These are phyloP conservation scores for Plemyria rubiginata DNA, from an alignment of 2,888 invertebrate species.

Conservation along the genomic window DNA sequence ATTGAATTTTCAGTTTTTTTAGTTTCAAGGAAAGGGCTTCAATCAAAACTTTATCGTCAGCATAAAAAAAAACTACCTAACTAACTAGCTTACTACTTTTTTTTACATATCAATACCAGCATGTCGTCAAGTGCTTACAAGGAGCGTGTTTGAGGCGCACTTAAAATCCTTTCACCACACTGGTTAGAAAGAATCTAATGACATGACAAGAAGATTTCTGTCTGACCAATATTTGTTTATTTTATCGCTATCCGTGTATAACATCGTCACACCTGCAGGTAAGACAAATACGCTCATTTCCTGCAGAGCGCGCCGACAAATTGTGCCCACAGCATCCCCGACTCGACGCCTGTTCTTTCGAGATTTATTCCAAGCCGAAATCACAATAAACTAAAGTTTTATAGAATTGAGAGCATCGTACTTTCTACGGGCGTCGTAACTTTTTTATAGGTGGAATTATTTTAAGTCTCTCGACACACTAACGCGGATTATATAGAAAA, in stretches of 20 bases:
- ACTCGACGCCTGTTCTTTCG: conserved; percentile 26
- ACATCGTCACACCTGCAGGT: conserved; percentile 58
- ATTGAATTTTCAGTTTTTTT: no score
- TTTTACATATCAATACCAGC: no score
- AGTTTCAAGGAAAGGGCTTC: no score
- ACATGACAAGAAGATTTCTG: no score
- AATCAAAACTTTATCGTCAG: no score
- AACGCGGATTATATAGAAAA: no score
- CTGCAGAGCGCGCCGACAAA: conserved; percentile 77
- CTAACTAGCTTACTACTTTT: no score
- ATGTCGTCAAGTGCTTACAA: no score
- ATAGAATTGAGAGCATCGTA: background rate
- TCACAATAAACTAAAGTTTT: conserved; percentile 14
- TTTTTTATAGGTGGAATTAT: background rate
- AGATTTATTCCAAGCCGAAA: conserved; percentile 21
- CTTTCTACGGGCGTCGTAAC: background rate
- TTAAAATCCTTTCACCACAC: no score
- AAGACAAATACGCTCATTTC: conserved; percentile 83
- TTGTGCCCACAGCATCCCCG: conserved; percentile 55
- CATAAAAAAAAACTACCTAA: no score
- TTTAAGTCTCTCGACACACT: background rate
- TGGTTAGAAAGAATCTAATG: no score
- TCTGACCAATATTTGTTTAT: background rate
- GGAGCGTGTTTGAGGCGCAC: no score
- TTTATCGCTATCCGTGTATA: conserved; percentile 38